Evolutionary conservation across 2,888 invertebrate genomes (phyloP).

Genomic region (Amiota minor): DNA sequence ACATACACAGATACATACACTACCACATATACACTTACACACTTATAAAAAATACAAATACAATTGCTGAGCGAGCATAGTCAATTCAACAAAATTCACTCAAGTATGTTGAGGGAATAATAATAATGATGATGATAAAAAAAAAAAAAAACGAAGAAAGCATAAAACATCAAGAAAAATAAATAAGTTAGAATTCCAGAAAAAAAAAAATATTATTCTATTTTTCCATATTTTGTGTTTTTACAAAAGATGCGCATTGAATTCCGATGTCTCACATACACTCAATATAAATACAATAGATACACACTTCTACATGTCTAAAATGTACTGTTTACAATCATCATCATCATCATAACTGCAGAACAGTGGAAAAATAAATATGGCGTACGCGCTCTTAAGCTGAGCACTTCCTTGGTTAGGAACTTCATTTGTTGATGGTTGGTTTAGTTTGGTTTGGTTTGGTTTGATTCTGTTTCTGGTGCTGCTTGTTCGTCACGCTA

Average conservation of each 20-base stretch:
- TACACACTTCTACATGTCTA: background rate
- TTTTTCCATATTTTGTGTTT: background rate
- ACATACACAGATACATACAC: background rate
- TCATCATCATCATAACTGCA: constrained; percentile 61
- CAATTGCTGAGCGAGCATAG: background rate
- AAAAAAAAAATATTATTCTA: constrained; percentile 1
- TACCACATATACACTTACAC: background rate
- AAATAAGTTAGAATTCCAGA: background rate
- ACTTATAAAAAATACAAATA: background rate
- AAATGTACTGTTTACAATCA: constrained; percentile 52
- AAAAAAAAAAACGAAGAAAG: background rate
- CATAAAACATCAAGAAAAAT: background rate
- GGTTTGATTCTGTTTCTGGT: background rate
- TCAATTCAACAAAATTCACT: constrained; percentile 9
- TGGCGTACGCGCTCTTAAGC: constrained; percentile 29
- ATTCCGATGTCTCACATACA: constrained; percentile 31
- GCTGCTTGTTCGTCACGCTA: constrained; percentile 49
- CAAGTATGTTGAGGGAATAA: constrained; percentile 24
- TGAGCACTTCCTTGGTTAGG: no score
- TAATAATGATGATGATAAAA: background rate
- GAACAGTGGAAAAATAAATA: constrained; percentile 63
- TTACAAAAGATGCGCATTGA: constrained; percentile 60
- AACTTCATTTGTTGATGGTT: no score
- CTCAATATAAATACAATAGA: background rate
- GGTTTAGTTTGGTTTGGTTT: background rate